phyloP scores from a whole-genome alignment of 1,140 invertebrate genomes.

The Lethrus apterus region DNA sequence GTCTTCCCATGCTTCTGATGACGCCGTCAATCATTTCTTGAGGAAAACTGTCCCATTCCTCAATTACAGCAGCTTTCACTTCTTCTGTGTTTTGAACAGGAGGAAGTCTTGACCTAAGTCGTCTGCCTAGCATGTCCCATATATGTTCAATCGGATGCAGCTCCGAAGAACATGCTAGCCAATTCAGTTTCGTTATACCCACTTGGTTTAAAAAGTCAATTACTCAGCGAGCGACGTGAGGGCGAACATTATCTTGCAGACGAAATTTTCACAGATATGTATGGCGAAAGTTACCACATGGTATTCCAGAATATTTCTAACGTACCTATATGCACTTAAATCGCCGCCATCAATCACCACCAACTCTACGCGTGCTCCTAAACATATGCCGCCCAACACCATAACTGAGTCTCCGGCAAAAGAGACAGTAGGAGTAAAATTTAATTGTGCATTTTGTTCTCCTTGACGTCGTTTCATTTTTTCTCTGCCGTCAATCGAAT shows the following conservation, averaged over 20 bases:
- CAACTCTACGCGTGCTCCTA: no score
- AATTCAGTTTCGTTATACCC: slow-evolving; percentile 5
- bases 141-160: slow-evolving; percentile 18
- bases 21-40: slow-evolving; percentile 1
- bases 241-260: neutral
- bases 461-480: no score
- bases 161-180: slow-evolving; percentile 10
- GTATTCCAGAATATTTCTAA: neutral
- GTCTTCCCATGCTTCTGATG: slow-evolving; percentile 1
- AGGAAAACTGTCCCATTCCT: neutral
- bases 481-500: no score
- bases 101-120: neutral
- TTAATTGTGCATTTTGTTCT: no score
- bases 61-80: neutral
- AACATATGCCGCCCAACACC: no score
- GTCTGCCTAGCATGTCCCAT: slow-evolving; percentile 9
- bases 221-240: neutral
- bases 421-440: no score
- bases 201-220: slow-evolving; percentile 3
- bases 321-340: neutral
- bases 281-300: neutral
- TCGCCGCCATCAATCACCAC: neutral
- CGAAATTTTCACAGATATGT: neutral
- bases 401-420: no score
- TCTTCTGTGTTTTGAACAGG: neutral